Base-by-base conservation (phyloP, 2,113 vertebrate genomes). In the Ictalurus punctatus region DNA sequence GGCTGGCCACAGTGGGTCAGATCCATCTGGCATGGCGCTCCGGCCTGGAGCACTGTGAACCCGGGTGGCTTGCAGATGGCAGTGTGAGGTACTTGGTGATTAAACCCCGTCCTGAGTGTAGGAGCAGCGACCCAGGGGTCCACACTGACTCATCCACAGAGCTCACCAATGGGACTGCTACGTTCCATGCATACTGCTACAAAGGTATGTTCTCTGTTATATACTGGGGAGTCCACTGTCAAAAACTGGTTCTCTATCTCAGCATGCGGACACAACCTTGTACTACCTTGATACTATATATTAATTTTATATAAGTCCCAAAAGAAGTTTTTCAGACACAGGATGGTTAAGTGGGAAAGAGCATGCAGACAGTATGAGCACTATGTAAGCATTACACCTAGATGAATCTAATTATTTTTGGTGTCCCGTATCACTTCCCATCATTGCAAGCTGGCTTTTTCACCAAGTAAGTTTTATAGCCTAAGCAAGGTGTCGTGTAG, bases 61-160 rank as follows among this genome's bases (percentile, higher is more conserved):
- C 98, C 0, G 98, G 98, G 83, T 99, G 98, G 98, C 90, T 99
- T 88, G 97, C 98, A 0, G 98, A 99, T 0, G 97, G 97, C 91
- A 99, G 97, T 63, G 96, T 97, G 25, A 96, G 97, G 44, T 98
- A 96, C 88, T 97, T 97, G 0, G 97, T 99, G 92, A 92, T 93
- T 27, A 92, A 91, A 37, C 95, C 96, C 0, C 95, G 95, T 30
- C 95, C 94, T 37, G 97, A 96, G 73, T 99, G 98, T 17, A 97
- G 97, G 0, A 97, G 96, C 0, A 94, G 93, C 0, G 89, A 94
- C 25, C 93, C 97, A 0, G 98, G 98, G 0, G 96, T 99, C 84
- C 95, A 94, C 91, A 97, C 96, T 0, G 89, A 98, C 61, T 95
- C 95, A 88, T 95, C 96, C 86, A 96, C 96, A 0, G 94, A 95